Conservation (phyloP, 2,888 invertebrate species). For the Operophtera brumata region DNA sequence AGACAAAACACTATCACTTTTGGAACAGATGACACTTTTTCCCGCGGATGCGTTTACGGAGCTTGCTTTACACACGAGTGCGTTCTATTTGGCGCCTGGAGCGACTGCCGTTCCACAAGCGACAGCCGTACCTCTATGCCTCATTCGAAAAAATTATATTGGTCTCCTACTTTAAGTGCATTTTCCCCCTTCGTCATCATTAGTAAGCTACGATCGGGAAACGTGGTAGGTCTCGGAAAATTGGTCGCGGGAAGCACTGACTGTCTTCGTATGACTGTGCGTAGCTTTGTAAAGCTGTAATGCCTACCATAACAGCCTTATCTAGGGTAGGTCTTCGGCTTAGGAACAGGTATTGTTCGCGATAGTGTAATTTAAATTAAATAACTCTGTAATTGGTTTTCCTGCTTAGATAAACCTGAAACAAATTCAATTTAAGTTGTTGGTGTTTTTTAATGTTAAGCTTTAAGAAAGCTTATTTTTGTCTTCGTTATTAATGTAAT, state of each 20-base stretch:
- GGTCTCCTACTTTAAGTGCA: constrained; percentile 40
- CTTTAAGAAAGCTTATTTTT: no score
- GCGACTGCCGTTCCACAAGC: constrained; percentile 57
- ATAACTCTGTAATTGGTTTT: constrained; percentile 1
- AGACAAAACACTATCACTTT: constrained; percentile 39
- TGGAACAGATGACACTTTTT: constrained; percentile 38
- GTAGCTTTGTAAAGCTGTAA: constrained; percentile 48
- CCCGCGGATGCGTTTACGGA: constrained; percentile 42
- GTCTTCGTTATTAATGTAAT: no score
- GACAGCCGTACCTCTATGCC: constrained; percentile 61
- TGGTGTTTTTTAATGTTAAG: no score
- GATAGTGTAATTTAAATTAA: constrained; percentile 5
- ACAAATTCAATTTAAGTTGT: background rate
- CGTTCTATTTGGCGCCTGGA: constrained; percentile 53
- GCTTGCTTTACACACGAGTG: constrained; percentile 53
- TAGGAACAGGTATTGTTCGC: constrained; percentile 27
- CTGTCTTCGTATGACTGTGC: constrained; percentile 44
- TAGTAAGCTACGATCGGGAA: constrained; percentile 31
- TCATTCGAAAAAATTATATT: constrained; percentile 52
- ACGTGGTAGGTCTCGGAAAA: constrained; percentile 42
- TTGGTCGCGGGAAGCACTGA: constrained; percentile 35
- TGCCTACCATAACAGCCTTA: constrained; percentile 22
- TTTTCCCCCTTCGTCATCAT: constrained; percentile 43
- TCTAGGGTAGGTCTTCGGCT: constrained; percentile 25
- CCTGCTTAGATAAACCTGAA: constrained; percentile 8